These are phyloP conservation scores for Asteroscopus sphinx DNA, from an alignment of 2,888 invertebrate genomes.

Conservation along the genomic window DNA sequence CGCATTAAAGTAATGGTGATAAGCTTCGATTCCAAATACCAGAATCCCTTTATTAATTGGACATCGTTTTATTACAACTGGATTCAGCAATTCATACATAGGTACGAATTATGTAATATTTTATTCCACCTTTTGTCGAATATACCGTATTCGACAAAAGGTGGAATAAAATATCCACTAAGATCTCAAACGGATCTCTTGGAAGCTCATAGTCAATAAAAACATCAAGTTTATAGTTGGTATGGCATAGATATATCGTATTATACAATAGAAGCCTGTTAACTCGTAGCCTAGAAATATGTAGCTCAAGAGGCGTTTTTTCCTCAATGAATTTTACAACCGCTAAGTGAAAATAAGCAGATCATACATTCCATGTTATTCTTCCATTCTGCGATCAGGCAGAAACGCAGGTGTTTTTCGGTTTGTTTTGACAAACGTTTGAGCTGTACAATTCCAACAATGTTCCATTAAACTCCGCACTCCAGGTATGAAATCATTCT, in stretches of 20 bases:
- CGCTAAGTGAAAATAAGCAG: conserved; percentile 52
- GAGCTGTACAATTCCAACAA: conserved; percentile 47
- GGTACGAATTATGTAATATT: conserved; percentile 33
- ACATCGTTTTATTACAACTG: conserved; percentile 26
- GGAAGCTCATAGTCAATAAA: conserved; percentile 39
- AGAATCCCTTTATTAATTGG: conserved; percentile 16
- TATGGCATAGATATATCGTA: conserved; percentile 22
- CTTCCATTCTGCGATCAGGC: conserved; percentile 26
- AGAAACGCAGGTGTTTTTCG: conserved; percentile 37
- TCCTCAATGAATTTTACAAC: conserved; percentile 50
- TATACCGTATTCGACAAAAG: too few species aligned
- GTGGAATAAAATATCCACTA: conserved; percentile 27
- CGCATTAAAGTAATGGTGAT: conserved; percentile 32
- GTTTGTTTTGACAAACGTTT: conserved; percentile 58
- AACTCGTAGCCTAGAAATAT: conserved; percentile 36
- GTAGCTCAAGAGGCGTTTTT: conserved; percentile 29
- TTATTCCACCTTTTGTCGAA: conserved; percentile 20
- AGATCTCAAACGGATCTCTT: conserved; percentile 34
- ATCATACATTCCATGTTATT: conserved; percentile 40
- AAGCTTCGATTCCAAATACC: conserved; percentile 29
- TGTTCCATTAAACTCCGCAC: conserved; percentile 43
- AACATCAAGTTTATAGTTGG: conserved; percentile 29
- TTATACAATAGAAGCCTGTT: conserved; percentile 37
- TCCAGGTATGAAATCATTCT: conserved; percentile 50
- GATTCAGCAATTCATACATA: conserved; percentile 24